These are phyloP conservation scores for Meriones psammophilus DNA, from an alignment of 2,797 vertebrate species.

Conservation along the genomic window DNA sequence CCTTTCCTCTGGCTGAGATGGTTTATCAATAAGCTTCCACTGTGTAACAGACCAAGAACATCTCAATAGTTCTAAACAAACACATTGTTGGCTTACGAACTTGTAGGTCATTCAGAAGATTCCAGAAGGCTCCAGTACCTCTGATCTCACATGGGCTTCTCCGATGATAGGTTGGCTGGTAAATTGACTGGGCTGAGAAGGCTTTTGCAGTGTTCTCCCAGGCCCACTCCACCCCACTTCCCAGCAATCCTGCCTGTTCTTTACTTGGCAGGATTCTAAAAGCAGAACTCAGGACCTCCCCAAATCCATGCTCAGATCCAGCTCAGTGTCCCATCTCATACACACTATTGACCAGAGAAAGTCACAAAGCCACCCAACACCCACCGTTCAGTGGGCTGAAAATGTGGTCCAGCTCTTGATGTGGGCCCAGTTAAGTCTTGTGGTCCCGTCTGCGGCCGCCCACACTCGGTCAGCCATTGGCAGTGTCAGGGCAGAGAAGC, in stretches of 20 bases:
- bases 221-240: too few species aligned
- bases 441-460: not conserved
- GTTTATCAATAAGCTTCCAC: constrained; percentile 8
- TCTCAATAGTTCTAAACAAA: not conserved
- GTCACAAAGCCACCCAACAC: not conserved
- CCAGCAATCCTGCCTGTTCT: not conserved
- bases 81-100: not conserved
- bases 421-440: not conserved
- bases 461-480: not conserved
- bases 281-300: not conserved
- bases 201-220: not conserved
- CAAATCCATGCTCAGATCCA: not conserved
- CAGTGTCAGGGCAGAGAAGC: not conserved
- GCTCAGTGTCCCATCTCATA: not conserved
- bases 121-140: not conserved
- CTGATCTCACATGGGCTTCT: not conserved
- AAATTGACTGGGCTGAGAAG: not conserved
- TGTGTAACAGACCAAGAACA: not conserved
- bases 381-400: not conserved
- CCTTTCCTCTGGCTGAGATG: constrained; percentile 38
- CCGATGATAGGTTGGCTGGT: not conserved
- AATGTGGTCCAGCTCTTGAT: not conserved
- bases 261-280: not conserved
- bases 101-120: not conserved
- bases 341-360: not conserved